These are phyloP conservation scores for Agelastica alni DNA, from an alignment of 2,888 invertebrate genomes.

Conservation along the genomic window DNA sequence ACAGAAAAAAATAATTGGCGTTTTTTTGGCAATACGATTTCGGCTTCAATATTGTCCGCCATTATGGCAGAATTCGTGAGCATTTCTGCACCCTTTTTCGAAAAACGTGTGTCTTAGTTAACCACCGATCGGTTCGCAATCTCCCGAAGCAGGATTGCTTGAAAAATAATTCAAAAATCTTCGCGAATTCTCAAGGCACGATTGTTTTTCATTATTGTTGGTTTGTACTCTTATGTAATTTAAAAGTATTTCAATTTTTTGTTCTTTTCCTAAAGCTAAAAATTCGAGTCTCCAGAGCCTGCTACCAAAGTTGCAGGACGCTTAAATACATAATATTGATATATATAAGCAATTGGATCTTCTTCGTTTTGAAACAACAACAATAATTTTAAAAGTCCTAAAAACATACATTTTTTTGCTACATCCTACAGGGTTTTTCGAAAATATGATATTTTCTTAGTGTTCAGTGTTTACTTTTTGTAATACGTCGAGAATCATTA, in stretches of 20 bases:
- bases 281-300: neutral
- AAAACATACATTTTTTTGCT: constrained; percentile 28
- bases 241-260: no score
- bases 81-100: no score
- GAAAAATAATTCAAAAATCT: no score
- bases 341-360: constrained; percentile 26
- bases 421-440: constrained; percentile 9
- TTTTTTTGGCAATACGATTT: constrained; percentile 52
- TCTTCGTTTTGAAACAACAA: constrained; percentile 22
- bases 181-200: constrained; percentile 38
- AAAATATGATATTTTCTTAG: neutral
- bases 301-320: neutral
- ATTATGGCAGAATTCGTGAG: no score
- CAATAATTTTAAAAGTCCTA: constrained; percentile 26
- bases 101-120: no score
- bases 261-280: no score
- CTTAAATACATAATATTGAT: constrained; percentile 22
- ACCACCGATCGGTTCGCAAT: no score
- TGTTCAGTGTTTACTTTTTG: no score
- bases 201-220: constrained; percentile 38
- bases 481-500: no score
- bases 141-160: no score
- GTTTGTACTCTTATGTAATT: constrained; percentile 42
- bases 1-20: constrained; percentile 33
- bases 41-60: no score